Evolutionary conservation across 2,113 vertebrate species (phyloP).

Genomic region (Lepus europaeus): DNA sequence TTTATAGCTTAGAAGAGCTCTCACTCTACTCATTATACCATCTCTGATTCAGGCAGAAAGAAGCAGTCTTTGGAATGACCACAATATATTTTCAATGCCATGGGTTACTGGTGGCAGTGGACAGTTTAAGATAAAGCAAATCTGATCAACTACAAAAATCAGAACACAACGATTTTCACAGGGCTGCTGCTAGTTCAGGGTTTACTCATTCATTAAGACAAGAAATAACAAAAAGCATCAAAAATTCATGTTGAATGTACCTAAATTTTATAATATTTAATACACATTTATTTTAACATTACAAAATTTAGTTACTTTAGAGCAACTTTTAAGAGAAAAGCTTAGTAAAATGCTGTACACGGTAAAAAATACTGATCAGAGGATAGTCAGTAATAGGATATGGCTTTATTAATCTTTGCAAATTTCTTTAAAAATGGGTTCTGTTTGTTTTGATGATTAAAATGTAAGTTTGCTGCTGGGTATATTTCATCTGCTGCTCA

Average conservation of each 20-base stretch:
- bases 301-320: background rate
- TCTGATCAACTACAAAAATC: background rate
- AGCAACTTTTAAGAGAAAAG: background rate
- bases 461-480: background rate
- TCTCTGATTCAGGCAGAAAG: background rate
- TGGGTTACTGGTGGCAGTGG: background rate
- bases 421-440: background rate
- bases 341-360: background rate
- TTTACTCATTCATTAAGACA: background rate
- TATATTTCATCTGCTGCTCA: background rate
- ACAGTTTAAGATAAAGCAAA: background rate
- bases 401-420: background rate
- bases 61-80: background rate
- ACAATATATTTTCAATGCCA: background rate
- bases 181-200: background rate
- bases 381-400: background rate
- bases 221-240: background rate
- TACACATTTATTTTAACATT: background rate
- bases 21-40: background rate
- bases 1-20: background rate
- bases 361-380: background rate
- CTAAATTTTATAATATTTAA: constrained; percentile 2
- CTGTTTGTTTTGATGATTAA: background rate
- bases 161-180: background rate
- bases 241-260: background rate